A percentile compares a stretch with the other conserved stretches of the same genome.
phyloP scores from a whole-genome alignment of 64 coral and sea anemone species.

The Montipora cactus region DNA sequence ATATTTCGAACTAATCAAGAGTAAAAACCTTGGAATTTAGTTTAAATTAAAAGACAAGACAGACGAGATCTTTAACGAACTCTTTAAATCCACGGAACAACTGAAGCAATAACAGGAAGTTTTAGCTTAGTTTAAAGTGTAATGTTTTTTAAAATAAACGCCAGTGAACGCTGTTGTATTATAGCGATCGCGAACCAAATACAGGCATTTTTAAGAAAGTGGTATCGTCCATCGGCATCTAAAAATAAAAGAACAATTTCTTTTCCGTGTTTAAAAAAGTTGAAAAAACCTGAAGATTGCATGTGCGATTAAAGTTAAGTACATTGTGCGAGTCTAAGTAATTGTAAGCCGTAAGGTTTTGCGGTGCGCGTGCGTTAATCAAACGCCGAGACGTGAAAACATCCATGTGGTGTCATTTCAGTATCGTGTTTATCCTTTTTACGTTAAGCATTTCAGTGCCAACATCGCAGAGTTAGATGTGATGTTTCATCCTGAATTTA shows the following conservation, averaged over 20 bases:
- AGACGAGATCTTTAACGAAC: neutral
- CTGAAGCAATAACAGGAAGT: neutral
- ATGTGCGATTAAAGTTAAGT: slow-evolving; percentile 19
- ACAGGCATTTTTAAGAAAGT: neutral
- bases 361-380: neutral
- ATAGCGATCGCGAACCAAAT: neutral
- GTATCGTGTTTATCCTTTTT: neutral
- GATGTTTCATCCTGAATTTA: neutral
- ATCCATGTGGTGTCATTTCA: neutral
- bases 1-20: neutral
- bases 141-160: neutral
- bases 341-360: neutral
- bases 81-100: neutral
- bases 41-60: neutral
- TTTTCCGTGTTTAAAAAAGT: neutral
- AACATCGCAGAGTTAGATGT: neutral
- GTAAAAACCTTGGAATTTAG: neutral
- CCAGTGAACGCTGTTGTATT: neutral
- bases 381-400: neutral
- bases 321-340: neutral
- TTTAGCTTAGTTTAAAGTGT: neutral
- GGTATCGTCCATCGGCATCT: neutral
- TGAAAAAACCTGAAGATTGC: neutral
- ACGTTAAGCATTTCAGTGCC: neutral
- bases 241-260: neutral